Percentiles rank a stretch among this genome's conserved stretches.
Conservation (phyloP, 2,113 vertebrate genomes). For the Callopanchax toddi region DNA sequence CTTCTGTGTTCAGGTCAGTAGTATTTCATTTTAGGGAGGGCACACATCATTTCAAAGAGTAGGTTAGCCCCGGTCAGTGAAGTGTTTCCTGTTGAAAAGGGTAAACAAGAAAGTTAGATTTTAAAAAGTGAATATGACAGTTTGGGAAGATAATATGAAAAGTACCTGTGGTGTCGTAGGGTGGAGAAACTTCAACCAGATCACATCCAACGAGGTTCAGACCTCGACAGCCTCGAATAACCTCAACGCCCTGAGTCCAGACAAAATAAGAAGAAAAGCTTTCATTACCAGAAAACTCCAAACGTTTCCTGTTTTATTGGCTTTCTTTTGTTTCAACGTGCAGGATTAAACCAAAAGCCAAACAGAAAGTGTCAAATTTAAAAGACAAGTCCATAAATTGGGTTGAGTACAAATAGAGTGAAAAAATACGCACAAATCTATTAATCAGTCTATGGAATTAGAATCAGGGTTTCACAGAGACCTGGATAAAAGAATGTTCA, state of each 20-base stretch:
- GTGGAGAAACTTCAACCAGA: slow-evolving; percentile 91
- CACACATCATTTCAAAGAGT: slow-evolving; percentile 96
- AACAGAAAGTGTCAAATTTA: background rate
- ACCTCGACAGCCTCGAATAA: slow-evolving; percentile 90
- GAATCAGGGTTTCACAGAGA: no score
- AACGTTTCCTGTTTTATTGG: no score
- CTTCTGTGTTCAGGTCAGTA: slow-evolving; percentile 56
- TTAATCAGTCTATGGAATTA: no score
- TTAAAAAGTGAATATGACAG: background rate
- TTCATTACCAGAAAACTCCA: background rate
- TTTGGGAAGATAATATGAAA: background rate
- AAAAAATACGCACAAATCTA: background rate
- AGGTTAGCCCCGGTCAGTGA: slow-evolving; percentile 91
- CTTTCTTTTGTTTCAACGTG: no score
- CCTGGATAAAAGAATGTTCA: no score
- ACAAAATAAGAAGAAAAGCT: background rate
- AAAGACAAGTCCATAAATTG: background rate
- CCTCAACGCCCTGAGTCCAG: slow-evolving; percentile 87
- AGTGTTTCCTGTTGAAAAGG: slow-evolving; percentile 85
- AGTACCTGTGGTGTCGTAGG: slow-evolving; percentile 90
- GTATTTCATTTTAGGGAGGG: slow-evolving; percentile 84
- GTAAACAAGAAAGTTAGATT: background rate
- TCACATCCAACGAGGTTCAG: slow-evolving; percentile 92
- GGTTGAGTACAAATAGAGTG: no score
- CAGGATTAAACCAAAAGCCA: no score